Base-by-base conservation (phyloP, 1,140 invertebrate genomes). In the Caenorhabditis tropicalis region DNA sequence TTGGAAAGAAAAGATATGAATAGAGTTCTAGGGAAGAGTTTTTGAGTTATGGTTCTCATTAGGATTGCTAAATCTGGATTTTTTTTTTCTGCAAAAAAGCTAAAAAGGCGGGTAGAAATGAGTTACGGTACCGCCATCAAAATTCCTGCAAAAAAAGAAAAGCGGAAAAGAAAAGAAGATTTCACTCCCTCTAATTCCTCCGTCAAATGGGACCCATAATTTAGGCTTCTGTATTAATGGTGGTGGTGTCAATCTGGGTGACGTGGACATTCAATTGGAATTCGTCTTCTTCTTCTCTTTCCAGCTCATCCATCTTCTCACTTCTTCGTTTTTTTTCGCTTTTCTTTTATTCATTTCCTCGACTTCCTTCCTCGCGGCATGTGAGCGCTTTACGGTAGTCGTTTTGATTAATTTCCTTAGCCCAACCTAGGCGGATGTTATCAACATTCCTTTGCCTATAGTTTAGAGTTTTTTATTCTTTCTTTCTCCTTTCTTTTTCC, bases 231-330 rank as follows among this genome's bases (percentile, higher is more conserved):
- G 58, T 4, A 31, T n/a, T 19, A 51, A 19, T 36, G 58, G 31
- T 65, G 58, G 58, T 65, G 58, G 33, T 65, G 58, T 36, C 58
- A 65, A 65, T 65, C 58, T 65, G 4, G n/a, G 58, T 65, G 58
- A 65, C 58, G 58, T 65, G 58, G 33, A 9, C 19, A 65, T 36
- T 36, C 58, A 65, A 65, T 65, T 36, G 7, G 31, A 19, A 21
- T 65, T 65, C 19, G 4, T 39, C 58, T 65, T 39, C 19, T 36
- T 36, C 10, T 16, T 24, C 31, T 65, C 27, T 24, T 65, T 65
- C 33, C 58, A 65, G 58, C 58, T 36, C 58, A 65, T 65, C 31
- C 58, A 33, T 65, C 58, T 65, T 39, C 7, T 33, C 19, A 19
- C 31, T 1, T 5, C 29, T 36, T 12, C 4, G 12, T 24, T 9